A percentile compares a stretch with the other conserved stretches of the same genome.
These are phyloP conservation scores for Chiropotes sagulatus DNA, from an alignment of 2,797 vertebrate genomes.

Conservation along the genomic window DNA sequence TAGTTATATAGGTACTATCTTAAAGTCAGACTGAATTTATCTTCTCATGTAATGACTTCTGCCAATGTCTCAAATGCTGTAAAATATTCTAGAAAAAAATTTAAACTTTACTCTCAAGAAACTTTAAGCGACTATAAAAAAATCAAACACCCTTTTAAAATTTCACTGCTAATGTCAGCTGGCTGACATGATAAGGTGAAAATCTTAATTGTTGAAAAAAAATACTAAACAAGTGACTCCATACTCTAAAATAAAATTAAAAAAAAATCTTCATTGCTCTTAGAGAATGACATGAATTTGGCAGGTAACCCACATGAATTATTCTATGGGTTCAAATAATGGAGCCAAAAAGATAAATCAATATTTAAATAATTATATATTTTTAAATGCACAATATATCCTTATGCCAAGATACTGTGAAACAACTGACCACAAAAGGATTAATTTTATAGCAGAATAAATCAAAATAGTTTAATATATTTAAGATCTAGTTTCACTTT, in stretches of 20 bases:
- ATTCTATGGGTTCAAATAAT: constrained; percentile 36
- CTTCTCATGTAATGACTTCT: constrained; percentile 17
- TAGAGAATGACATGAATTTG: constrained; percentile 39
- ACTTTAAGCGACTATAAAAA: background rate
- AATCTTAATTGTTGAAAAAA: background rate
- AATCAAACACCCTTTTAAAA: background rate
- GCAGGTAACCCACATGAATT: constrained; percentile 18
- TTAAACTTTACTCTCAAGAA: constrained; percentile 21
- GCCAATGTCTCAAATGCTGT: background rate
- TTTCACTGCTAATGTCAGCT: background rate
- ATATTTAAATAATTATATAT: constrained; percentile 50
- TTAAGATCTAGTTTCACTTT: constrained; percentile 38
- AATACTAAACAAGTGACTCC: constrained; percentile 23
- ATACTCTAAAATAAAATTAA: background rate
- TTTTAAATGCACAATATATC: background rate
- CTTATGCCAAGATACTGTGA: constrained; percentile 28
- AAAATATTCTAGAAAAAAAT: constrained; percentile 5
- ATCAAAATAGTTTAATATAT: constrained; percentile 53
- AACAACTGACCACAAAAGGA: constrained; percentile 51
- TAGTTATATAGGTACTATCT: background rate
- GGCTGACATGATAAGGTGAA: constrained; percentile 4
- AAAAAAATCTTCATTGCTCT: background rate
- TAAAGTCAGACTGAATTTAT: constrained; percentile 43
- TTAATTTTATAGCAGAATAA: constrained; percentile 60
- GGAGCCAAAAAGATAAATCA: constrained; percentile 66